These are phyloP conservation scores for Branchellion lobata DNA, from an alignment of 2,888 invertebrate species.

Conservation along the genomic window DNA sequence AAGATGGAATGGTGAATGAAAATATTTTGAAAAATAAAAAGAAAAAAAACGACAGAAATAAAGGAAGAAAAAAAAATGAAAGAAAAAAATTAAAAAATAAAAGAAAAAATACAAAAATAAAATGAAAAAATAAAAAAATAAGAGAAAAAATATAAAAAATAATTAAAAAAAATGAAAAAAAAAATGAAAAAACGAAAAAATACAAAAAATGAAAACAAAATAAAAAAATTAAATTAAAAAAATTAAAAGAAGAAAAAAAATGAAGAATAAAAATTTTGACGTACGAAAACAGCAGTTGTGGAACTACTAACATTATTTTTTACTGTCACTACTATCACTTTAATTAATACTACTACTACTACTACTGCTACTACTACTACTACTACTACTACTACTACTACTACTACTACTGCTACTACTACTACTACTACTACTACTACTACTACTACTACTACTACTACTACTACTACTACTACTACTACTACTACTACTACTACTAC, in stretches of 20 bases:
- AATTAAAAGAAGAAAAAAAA: no score
- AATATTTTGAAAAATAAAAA: not conserved
- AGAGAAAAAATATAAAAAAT: no score
- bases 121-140: no score
- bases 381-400: conserved; percentile 15
- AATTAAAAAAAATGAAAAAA: no score
- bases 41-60: not conserved
- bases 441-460: conserved; percentile 24
- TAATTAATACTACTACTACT: conserved; percentile 10
- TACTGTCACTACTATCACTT: conserved; percentile 20
- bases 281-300: no score
- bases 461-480: not conserved
- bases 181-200: no score
- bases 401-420: conserved; percentile 12
- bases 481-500: conserved; percentile 19
- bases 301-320: not conserved
- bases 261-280: no score
- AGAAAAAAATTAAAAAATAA: no score
- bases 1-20: no score
- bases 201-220: no score
- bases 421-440: conserved; percentile 19
- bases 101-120: no score
- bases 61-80: not conserved
- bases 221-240: no score
- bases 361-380: conserved; percentile 31